Conservation (phyloP, 2,797 vertebrate genomes). For the Hydrophis major region DNA sequence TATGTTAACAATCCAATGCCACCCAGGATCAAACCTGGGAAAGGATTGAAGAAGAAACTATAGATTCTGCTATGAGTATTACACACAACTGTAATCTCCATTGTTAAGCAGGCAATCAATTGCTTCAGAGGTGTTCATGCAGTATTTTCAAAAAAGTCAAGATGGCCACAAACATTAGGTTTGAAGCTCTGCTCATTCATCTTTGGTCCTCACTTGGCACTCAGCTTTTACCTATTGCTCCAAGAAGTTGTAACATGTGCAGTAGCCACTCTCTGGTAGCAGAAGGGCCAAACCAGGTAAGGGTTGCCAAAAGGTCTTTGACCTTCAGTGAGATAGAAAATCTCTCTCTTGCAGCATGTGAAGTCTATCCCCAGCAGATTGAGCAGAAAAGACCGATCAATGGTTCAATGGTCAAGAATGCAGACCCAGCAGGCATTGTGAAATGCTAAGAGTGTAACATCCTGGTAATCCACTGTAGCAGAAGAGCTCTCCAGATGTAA, state of each 20-base stretch:
- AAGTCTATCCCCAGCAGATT: not conserved
- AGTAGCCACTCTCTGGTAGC: not conserved
- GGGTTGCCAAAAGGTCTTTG: not conserved
- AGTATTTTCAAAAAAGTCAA: not conserved
- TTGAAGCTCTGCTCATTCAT: not conserved
- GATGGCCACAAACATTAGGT: not conserved
- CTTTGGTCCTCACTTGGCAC: not conserved
- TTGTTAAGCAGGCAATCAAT: not conserved
- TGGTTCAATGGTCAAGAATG: not conserved
- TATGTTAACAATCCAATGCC: not conserved
- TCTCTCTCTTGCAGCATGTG: not conserved
- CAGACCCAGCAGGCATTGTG: not conserved
- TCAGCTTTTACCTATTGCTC: not conserved
- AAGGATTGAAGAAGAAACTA: not conserved
- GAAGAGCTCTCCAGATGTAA: not conserved
- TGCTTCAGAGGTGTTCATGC: not conserved
- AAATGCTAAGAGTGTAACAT: not conserved
- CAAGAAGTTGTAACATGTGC: not conserved
- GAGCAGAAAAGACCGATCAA: not conserved
- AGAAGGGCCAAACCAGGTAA: not conserved
- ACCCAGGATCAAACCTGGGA: not conserved
- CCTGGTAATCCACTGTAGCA: not conserved
- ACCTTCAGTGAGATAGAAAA: not conserved
- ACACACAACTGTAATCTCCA: not conserved
- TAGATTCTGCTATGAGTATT: not conserved